Conservation (phyloP, 2,888 invertebrate genomes). For the Metellina segmentata region DNA sequence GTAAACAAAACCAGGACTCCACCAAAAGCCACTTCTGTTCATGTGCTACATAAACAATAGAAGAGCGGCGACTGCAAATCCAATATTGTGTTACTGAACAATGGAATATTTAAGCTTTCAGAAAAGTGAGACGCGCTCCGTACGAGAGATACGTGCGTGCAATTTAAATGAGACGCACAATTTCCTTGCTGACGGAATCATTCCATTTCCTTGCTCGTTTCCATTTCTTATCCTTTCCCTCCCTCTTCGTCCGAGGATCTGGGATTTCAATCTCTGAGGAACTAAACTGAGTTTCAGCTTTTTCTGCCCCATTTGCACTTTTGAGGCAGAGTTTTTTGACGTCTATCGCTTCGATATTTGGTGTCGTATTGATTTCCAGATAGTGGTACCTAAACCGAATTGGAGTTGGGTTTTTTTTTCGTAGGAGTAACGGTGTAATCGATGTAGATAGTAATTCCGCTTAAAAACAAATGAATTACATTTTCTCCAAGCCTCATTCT, state of each 20-base stretch:
- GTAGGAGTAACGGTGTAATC: neutral
- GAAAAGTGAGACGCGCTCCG: slow-evolving; percentile 36
- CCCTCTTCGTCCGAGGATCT: slow-evolving; percentile 6
- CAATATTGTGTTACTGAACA: slow-evolving; percentile 57
- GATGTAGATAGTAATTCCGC: too few relatives aligned
- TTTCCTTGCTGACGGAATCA: slow-evolving; percentile 30
- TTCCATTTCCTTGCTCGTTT: slow-evolving; percentile 48
- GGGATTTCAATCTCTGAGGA: slow-evolving; percentile 57
- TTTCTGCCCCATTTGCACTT: slow-evolving; percentile 56
- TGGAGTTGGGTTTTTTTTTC: neutral
- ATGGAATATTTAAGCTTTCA: slow-evolving; percentile 40
- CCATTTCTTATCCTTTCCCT: neutral
- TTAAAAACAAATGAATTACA: too few relatives aligned
- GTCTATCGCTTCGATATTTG: neutral
- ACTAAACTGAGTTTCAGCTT: slow-evolving; percentile 52
- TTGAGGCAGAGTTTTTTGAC: neutral
- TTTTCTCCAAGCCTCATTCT: too few relatives aligned
- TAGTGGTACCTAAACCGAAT: neutral
- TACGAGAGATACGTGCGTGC: slow-evolving; percentile 34
- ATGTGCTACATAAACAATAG: slow-evolving; percentile 42
- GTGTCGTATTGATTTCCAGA: neutral
- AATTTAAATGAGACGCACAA: slow-evolving; percentile 67
- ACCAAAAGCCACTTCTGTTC: slow-evolving; percentile 6
- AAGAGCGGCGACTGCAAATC: slow-evolving; percentile 36
- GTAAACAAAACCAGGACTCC: slow-evolving; percentile 29